These are phyloP conservation scores for Alloscopus bannaensis DNA, from an alignment of 2,888 invertebrate genomes.

Conservation along the genomic window DNA sequence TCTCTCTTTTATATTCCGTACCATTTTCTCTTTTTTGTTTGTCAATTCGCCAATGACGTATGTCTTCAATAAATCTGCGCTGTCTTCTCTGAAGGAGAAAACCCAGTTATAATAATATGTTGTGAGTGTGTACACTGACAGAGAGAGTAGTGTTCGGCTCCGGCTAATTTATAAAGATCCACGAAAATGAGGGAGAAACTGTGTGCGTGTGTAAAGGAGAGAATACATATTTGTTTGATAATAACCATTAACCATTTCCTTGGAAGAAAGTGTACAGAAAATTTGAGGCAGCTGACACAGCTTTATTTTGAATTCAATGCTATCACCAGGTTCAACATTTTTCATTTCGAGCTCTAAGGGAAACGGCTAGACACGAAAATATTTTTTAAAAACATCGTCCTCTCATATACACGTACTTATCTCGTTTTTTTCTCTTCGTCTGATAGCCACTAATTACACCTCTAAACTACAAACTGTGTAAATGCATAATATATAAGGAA, in stretches of 20 bases:
- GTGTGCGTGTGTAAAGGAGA: too few relatives aligned
- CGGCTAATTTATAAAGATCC: slow-evolving; percentile 39
- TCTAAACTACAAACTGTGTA: too few relatives aligned
- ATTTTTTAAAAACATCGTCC: neutral
- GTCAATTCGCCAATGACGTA: slow-evolving; percentile 60
- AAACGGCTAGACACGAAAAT: neutral
- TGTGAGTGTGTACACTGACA: neutral
- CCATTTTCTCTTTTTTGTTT: slow-evolving; percentile 31
- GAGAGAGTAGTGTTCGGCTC: neutral
- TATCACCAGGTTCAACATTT: neutral
- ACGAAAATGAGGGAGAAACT: slow-evolving; percentile 32
- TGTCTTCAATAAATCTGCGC: slow-evolving; percentile 48
- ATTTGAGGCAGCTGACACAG: slow-evolving; percentile 8
- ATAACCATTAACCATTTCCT: slow-evolving; percentile 21
- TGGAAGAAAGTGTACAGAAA: neutral
- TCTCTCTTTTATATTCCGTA: too few relatives aligned
- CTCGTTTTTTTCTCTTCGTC: neutral
- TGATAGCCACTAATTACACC: slow-evolving; percentile 22
- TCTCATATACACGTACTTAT: neutral
- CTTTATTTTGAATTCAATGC: too few relatives aligned
- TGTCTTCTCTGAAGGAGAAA: neutral
- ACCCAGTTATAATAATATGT: slow-evolving; percentile 23
- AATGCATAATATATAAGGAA: too few relatives aligned
- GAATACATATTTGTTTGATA: slow-evolving; percentile 19
- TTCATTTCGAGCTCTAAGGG: neutral